Conservation (phyloP, 2,797 vertebrate species). For the Cyclura pinguis region DNA sequence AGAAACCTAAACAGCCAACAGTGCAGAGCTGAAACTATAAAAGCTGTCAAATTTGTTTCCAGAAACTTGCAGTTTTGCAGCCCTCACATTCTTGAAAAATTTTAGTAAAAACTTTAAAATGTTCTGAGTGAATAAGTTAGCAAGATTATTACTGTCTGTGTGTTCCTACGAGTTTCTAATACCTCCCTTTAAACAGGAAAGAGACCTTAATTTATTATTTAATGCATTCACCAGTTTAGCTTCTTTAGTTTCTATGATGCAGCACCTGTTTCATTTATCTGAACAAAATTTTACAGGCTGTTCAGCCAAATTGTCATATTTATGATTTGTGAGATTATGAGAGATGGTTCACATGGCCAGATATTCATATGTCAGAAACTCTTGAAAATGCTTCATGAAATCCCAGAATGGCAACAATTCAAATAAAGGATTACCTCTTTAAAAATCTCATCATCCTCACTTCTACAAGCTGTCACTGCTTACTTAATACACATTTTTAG, state of each 20-base stretch:
- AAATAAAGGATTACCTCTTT: not conserved
- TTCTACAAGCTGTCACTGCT: not conserved
- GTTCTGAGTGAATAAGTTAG: not conserved
- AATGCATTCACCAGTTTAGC: not conserved
- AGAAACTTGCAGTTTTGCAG: slow-evolving; percentile 52
- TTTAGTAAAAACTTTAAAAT: slow-evolving; percentile 53
- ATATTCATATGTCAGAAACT: not conserved
- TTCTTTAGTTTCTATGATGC: not conserved
- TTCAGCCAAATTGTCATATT: not conserved
- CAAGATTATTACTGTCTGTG: slow-evolving; percentile 18
- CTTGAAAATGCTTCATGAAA: slow-evolving; percentile 13
- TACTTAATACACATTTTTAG: not conserved
- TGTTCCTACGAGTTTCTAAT: not conserved
- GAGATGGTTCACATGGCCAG: not conserved
- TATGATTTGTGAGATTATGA: not conserved
- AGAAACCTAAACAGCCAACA: slow-evolving; percentile 38
- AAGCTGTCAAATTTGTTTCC: slow-evolving; percentile 55
- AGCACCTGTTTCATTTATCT: not conserved
- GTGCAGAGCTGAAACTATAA: slow-evolving; percentile 28
- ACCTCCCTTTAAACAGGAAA: not conserved
- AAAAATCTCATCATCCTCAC: not conserved
- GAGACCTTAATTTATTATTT: not conserved
- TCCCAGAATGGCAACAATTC: not conserved
- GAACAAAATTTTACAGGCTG: not conserved
- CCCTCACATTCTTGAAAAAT: slow-evolving; percentile 53